phyloP scores from a whole-genome alignment of 2,888 invertebrate genomes.

The Stenoptilia bipunctidactyla region DNA sequence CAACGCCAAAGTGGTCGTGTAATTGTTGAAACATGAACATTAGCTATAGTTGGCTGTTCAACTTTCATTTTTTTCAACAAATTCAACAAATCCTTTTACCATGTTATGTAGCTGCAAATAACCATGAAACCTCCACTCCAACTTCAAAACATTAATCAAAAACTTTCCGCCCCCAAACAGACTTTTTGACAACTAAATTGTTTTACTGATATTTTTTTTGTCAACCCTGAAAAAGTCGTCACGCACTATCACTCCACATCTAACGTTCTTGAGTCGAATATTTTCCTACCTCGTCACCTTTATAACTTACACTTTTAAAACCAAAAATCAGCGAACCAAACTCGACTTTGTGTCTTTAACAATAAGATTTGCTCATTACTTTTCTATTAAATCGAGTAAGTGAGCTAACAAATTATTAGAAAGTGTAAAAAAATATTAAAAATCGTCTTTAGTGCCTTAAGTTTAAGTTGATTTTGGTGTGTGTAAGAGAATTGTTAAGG shows the following conservation, averaged over 20 bases:
- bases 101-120: too few species aligned
- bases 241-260: constrained; percentile 58
- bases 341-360: constrained; percentile 14
- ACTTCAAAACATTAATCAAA: neutral
- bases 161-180: constrained; percentile 1
- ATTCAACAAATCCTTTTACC: too few species aligned
- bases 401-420: too few species aligned
- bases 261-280: constrained; percentile 54
- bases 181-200: neutral
- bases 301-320: constrained; percentile 16
- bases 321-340: constrained; percentile 10
- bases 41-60: too few species aligned
- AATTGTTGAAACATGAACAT: too few species aligned
- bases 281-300: constrained; percentile 64
- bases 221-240: constrained; percentile 41
- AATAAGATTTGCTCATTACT: constrained; percentile 3
- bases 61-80: too few species aligned
- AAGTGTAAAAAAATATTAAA: too few species aligned
- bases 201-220: constrained; percentile 10
- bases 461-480: constrained; percentile 9
- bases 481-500: constrained; percentile 11
- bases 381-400: neutral
- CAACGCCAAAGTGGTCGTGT: too few species aligned
- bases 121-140: too few species aligned
- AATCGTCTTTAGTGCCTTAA: neutral